phyloP scores from a whole-genome alignment of 1,140 invertebrate genomes.

The Scaptodrosophila lebanonensis region DNA sequence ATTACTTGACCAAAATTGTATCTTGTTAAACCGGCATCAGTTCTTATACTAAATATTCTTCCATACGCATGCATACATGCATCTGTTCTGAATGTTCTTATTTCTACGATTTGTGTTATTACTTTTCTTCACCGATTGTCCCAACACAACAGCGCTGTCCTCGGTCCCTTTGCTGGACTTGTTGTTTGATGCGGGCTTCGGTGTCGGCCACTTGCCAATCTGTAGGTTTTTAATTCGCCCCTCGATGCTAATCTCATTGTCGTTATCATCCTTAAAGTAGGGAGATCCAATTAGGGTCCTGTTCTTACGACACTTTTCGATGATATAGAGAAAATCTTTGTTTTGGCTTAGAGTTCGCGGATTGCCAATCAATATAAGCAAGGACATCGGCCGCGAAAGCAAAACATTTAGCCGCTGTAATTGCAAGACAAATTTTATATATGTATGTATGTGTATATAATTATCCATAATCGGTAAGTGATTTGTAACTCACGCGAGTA shows the following conservation, averaged over 20 bases:
- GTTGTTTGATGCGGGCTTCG: background rate
- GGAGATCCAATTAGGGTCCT: conserved; percentile 51
- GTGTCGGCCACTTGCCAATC: background rate
- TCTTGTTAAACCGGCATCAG: too few relatives aligned
- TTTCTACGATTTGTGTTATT: conserved; percentile 45
- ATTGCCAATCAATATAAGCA: conserved; percentile 90
- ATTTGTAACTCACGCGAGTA: conserved; percentile 81
- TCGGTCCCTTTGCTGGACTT: background rate
- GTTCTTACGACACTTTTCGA: conserved; percentile 51
- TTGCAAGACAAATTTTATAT: conserved; percentile 30
- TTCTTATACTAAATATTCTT: conserved; percentile 25
- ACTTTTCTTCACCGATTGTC: conserved; percentile 51
- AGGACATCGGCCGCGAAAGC: conserved; percentile 86
- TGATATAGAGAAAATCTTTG: conserved; percentile 52
- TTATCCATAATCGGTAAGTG: conserved; percentile 6
- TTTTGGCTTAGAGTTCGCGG: conserved; percentile 77
- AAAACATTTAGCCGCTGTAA: conserved; percentile 89
- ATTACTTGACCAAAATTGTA: too few relatives aligned
- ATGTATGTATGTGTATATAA: background rate
- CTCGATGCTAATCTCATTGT: too few relatives aligned
- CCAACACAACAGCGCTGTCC: conserved; percentile 15
- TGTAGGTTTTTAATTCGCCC: conserved; percentile 35
- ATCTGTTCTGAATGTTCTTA: conserved; percentile 25
- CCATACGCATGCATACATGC: conserved; percentile 15
- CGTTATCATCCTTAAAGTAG: conserved; percentile 44